Conservation (phyloP, 92 coral and sea anemone genomes). For the Desmophyllum pertusum region DNA sequence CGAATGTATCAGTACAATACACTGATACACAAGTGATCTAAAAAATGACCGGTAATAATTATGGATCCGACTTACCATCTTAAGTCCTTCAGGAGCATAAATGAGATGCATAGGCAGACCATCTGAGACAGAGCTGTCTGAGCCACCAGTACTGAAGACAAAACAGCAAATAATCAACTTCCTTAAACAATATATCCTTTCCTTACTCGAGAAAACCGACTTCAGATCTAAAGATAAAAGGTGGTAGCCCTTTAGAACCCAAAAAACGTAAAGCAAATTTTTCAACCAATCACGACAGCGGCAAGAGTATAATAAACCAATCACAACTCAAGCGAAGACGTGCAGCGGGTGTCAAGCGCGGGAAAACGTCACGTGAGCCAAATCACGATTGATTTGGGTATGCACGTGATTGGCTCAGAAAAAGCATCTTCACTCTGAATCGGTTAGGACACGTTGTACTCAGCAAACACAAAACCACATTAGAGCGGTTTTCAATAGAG, state of each 20-base stretch:
- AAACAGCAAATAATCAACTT: not conserved
- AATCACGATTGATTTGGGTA: too few species aligned
- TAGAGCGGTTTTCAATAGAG: too few species aligned
- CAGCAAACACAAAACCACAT: too few species aligned
- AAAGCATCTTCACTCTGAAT: not conserved
- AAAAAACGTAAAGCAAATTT: not conserved
- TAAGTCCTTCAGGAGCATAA: constrained; percentile 70
- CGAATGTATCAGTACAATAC: too few species aligned
- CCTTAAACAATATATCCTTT: not conserved
- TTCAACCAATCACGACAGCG: not conserved
- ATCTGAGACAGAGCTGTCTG: constrained; percentile 97
- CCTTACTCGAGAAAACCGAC: not conserved
- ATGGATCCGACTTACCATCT: constrained; percentile 68
- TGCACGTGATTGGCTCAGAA: not conserved
- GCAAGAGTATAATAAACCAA: too few species aligned
- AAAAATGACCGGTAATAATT: too few species aligned
- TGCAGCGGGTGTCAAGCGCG: not conserved
- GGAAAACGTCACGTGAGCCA: not conserved
- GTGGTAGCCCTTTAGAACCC: not conserved
- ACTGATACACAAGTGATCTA: too few species aligned
- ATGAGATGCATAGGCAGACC: constrained; percentile 96
- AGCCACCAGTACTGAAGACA: constrained; percentile 83
- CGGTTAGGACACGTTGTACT: not conserved
- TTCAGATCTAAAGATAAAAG: not conserved
- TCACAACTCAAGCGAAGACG: not conserved